phyloP scores from a whole-genome alignment of 2,113 vertebrate genomes.

The Agelaius phoeniceus region DNA sequence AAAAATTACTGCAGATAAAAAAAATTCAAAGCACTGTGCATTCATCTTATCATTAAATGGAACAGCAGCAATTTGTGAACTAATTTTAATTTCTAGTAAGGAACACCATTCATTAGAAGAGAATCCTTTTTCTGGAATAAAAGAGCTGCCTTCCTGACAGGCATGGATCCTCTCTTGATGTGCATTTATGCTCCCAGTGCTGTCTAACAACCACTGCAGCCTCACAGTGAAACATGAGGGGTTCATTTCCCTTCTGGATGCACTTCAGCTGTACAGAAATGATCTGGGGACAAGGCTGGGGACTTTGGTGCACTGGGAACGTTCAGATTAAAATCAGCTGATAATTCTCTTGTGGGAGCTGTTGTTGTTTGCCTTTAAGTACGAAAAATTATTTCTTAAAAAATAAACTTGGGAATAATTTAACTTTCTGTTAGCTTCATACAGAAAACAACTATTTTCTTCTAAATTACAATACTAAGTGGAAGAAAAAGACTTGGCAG shows the following conservation, averaged over 20 bases:
- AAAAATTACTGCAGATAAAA: neutral
- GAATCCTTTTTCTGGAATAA: neutral
- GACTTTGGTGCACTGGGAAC: neutral
- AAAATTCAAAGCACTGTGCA: neutral
- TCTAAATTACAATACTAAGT: neutral
- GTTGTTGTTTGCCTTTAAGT: neutral
- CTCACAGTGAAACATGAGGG: neutral
- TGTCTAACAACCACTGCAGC: neutral
- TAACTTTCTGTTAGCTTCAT: neutral
- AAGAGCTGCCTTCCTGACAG: neutral
- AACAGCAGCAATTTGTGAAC: neutral
- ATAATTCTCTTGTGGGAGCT: neutral
- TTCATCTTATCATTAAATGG: neutral
- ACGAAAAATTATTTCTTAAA: neutral
- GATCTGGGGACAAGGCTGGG: neutral
- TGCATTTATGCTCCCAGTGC: neutral
- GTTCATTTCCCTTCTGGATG: neutral
- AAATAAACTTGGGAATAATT: neutral
- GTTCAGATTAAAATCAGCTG: neutral
- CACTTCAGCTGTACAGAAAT: neutral
- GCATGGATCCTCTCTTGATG: neutral
- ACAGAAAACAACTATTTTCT: neutral
- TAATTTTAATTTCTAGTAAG: conserved; percentile 10
- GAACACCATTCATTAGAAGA: neutral
- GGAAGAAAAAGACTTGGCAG: neutral